Evolutionary conservation across 2,888 invertebrate species (phyloP).

Genomic region (Polylopha cassiicola): DNA sequence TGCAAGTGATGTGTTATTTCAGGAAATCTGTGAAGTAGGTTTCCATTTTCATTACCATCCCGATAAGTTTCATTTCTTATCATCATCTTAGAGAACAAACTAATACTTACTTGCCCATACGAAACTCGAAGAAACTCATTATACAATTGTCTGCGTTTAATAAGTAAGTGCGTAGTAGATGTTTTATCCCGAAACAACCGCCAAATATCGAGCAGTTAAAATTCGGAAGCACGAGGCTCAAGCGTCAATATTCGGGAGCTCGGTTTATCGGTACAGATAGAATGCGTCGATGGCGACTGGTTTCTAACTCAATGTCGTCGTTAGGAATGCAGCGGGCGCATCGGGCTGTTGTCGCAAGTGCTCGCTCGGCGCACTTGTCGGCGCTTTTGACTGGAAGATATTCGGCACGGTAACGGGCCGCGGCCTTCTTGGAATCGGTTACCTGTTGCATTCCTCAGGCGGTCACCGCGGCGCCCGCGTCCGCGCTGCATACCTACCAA

Average conservation of each 20-base stretch:
- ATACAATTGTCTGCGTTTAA: too few relatives aligned
- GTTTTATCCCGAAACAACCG: too few relatives aligned
- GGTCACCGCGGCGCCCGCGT: conserved; percentile 46
- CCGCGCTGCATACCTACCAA: conserved; percentile 26
- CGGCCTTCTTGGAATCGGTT: conserved; percentile 76
- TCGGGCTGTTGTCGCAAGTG: conserved; percentile 73
- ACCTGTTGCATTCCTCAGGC: conserved; percentile 75
- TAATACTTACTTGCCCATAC: too few relatives aligned
- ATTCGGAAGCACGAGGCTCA: conserved; percentile 1
- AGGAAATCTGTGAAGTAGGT: too few relatives aligned
- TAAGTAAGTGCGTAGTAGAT: too few relatives aligned
- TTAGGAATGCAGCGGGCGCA: conserved; percentile 69
- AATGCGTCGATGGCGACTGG: conserved; percentile 65
- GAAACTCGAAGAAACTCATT: too few relatives aligned
- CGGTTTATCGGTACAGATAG: conserved; percentile 42
- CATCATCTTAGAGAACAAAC: too few relatives aligned
- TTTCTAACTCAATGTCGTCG: conserved; percentile 73
- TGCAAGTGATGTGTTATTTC: too few relatives aligned
- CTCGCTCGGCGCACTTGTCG: conserved; percentile 71
- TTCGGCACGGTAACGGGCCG: conserved; percentile 77
- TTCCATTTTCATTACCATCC: too few relatives aligned
- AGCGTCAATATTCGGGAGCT: conserved; percentile 17
- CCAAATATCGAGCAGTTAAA: too few relatives aligned
- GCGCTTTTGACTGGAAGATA: conserved; percentile 76
- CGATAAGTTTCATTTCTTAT: too few relatives aligned